These are phyloP conservation scores for Dolichotis patagonum DNA, from an alignment of 2,113 vertebrate species.

Conservation along the genomic window DNA sequence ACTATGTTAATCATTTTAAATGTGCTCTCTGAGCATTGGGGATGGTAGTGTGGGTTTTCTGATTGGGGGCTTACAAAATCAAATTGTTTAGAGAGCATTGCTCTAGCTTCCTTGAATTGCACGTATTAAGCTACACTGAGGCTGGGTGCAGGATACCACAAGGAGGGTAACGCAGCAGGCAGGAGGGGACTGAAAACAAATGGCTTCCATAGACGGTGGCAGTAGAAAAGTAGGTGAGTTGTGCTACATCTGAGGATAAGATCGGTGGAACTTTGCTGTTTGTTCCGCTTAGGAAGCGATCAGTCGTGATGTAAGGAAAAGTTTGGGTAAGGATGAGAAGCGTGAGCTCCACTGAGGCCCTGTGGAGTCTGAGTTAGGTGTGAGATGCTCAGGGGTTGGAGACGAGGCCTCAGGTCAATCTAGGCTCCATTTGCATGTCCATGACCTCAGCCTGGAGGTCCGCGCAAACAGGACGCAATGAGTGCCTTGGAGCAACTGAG, in stretches of 20 bases:
- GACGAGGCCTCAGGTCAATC: no score
- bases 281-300: neutral
- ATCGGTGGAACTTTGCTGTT: neutral
- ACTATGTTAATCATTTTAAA: neutral
- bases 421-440: accelerated
- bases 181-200: accelerated
- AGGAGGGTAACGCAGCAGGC: neutral
- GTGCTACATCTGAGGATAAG: neutral
- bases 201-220: accelerated
- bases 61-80: neutral
- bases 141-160: neutral
- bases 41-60: neutral
- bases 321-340: no score
- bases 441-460: no score
- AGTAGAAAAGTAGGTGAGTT: neutral
- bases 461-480: accelerated
- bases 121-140: neutral
- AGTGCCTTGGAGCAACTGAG: accelerated
- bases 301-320: accelerated
- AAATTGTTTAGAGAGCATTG: neutral
- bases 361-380: neutral
- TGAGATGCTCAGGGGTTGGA: neutral
- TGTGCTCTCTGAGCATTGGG: neutral
- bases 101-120: neutral
- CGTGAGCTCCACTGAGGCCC: neutral